phyloP scores from a whole-genome alignment of 2,113 vertebrate species.

The Labeo rohita region DNA sequence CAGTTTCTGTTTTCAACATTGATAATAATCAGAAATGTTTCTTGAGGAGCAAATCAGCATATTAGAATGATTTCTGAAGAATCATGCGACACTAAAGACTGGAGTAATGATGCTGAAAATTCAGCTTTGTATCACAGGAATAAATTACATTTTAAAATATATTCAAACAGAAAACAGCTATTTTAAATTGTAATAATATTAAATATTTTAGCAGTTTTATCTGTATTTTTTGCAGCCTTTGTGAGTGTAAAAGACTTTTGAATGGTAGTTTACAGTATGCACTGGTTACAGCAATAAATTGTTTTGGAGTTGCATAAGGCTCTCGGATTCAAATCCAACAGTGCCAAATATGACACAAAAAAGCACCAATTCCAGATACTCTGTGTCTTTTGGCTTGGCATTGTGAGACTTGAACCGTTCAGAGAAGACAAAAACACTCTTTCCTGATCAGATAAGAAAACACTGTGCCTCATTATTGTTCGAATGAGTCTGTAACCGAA shows the following conservation, averaged over 20 bases:
- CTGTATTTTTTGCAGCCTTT: background rate
- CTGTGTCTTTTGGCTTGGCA: background rate
- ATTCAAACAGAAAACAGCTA: background rate
- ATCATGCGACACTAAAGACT: background rate
- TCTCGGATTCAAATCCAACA: background rate
- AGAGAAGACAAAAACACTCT: conserved; percentile 26
- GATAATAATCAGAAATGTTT: background rate
- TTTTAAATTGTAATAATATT: background rate
- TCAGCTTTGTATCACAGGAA: background rate
- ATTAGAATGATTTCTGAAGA: background rate
- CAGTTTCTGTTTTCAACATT: background rate
- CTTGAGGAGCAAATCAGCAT: background rate
- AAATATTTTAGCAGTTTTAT: background rate
- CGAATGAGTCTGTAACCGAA: conserved; percentile 35
- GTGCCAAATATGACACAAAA: background rate
- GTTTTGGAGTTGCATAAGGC: background rate
- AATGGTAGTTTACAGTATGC: background rate
- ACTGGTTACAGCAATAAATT: background rate
- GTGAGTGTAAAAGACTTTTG: background rate
- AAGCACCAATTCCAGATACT: background rate
- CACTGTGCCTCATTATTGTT: conserved; percentile 41
- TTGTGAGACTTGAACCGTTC: conserved; percentile 24
- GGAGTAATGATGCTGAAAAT: background rate
- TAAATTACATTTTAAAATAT: background rate
- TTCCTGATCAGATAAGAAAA: conserved; percentile 51